Percentiles rank a stretch among this genome's conserved stretches.
phyloP scores from a whole-genome alignment of 2,888 invertebrate genomes.

The Craniophora ligustri region DNA sequence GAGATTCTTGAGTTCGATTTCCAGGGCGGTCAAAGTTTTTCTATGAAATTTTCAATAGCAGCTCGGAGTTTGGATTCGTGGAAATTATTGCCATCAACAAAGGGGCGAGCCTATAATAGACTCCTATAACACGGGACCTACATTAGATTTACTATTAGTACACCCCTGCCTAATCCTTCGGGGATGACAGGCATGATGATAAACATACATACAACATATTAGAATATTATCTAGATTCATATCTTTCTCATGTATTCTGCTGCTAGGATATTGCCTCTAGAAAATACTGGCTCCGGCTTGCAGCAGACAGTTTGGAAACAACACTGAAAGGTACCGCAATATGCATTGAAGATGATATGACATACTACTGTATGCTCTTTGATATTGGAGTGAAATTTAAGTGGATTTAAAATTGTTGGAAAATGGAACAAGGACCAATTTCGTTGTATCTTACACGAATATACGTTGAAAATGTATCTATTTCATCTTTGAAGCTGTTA shows the following conservation, averaged over 20 bases:
- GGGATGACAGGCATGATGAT: no score
- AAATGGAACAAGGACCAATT: conserved; percentile 21
- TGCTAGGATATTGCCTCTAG: conserved; percentile 59
- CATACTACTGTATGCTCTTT: conserved; percentile 26
- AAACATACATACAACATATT: conserved; percentile 4
- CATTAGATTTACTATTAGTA: no score
- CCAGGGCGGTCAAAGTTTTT: no score
- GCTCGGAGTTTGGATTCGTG: no score
- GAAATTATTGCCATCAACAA: no score
- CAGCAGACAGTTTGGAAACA: conserved; percentile 24
- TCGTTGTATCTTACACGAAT: background rate
- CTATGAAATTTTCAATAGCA: no score
- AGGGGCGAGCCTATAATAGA: no score
- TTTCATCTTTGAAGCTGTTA: background rate
- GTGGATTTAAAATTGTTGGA: conserved; percentile 22
- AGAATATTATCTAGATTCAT: conserved; percentile 40
- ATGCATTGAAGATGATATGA: conserved; percentile 22
- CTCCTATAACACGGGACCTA: no score
- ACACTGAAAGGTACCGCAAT: conserved; percentile 34
- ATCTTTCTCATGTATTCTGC: conserved; percentile 37
- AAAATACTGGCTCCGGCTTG: conserved; percentile 33
- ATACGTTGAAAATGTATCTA: no score
- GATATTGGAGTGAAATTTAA: conserved; percentile 34
- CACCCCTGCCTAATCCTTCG: no score
- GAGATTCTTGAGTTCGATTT: no score